Base-by-base conservation (phyloP, 2,888 invertebrate genomes). In the Sesia bembeciformis region DNA sequence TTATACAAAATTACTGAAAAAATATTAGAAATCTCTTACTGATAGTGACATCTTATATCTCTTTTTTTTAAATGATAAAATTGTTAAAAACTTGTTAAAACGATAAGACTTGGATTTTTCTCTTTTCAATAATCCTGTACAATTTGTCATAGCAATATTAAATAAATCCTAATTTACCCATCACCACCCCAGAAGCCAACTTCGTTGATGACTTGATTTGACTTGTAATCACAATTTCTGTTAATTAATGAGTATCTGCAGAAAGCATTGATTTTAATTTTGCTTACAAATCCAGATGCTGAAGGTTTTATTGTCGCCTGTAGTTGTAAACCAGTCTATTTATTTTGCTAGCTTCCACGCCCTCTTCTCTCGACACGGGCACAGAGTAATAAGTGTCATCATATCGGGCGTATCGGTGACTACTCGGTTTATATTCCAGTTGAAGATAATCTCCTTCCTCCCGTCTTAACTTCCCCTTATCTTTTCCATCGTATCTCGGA, bases 281-380 rank as follows among this genome's bases (percentile, higher is more conserved):
- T 7, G 51, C 52, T 52, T 53, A 7, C 42, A 58, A 55, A 56
- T 7, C 6, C 5, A 4, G 8, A 43, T 43, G 5, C 8, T 39
- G 39, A 23, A 23, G 23, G 23, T 23, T 49, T 76, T 60, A 86
- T 55, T 87, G 85, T 57, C 84, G 70, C 62, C 81, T 82, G 59
- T 89, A 90, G 64, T 90, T 90, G 66, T 90, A 90, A 59, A 90
- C 90, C 63, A 90, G 72, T 69, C 80, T 81, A 74, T 90, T 90
- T 52, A 90, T 89, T 71, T 88, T 85, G 64, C 90, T 90, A 49
- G 84, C 68, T 67, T 90, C 79, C 54, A 83, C 78, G 5, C 74
- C 78, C 40, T 79, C 76, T 58, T 78, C 77, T 64, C 76, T 75
- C 3, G 63, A 62, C 39, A 50, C 50, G 40, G 68, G 69, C 7